Conservation (phyloP, 2,113 vertebrate species). For the Gallinago undulata region DNA sequence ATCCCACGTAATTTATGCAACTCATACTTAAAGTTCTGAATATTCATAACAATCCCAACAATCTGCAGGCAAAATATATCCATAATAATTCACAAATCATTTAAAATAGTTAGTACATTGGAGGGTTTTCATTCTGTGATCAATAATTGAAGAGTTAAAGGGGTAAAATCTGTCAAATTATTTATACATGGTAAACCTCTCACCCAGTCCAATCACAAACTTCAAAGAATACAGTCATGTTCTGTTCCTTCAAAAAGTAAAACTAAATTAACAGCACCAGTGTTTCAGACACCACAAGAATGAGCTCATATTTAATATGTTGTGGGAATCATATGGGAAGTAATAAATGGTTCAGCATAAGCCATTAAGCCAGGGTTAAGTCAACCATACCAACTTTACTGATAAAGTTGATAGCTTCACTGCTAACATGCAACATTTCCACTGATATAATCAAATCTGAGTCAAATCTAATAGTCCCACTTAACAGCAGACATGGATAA, state of each 20-base stretch:
- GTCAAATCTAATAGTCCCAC: not conserved
- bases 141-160: constrained; percentile 64
- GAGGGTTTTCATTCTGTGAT: constrained; percentile 53
- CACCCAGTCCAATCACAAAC: not conserved
- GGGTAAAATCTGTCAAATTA: constrained; percentile 46
- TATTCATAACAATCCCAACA: constrained; percentile 34
- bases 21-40: not conserved
- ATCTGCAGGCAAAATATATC: constrained; percentile 29
- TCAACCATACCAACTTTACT: rapidly evolving
- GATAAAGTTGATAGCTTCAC: not conserved
- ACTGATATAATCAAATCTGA: not conserved
- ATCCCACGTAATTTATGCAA: not conserved
- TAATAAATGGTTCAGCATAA: not conserved
- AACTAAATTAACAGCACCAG: not conserved
- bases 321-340: not conserved
- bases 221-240: not conserved
- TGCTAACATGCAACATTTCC: not conserved
- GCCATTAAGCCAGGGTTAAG: not conserved
- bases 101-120: constrained; percentile 48
- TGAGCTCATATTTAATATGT: not conserved
- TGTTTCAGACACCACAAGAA: not conserved
- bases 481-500: not conserved
- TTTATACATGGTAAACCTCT: constrained; percentile 37
- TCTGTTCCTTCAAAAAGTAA: not conserved
- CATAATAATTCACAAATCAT: constrained; percentile 49